phyloP scores from a whole-genome alignment of 2,888 invertebrate species.

The Chaetogeoica ovagalla region DNA sequence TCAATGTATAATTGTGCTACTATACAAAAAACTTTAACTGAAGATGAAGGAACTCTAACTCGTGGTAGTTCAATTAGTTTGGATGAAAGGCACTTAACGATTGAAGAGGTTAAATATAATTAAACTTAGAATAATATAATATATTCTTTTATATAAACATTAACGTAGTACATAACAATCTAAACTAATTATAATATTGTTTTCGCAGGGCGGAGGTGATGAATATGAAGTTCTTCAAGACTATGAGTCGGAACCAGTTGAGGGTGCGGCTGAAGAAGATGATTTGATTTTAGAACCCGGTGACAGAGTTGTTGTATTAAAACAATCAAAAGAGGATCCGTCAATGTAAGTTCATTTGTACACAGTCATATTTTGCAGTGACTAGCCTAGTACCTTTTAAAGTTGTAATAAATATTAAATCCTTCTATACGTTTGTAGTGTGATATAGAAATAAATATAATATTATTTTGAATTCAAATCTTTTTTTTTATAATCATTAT shows the following conservation, averaged over 20 bases:
- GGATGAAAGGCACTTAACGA: slow-evolving; percentile 50
- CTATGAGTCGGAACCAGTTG: slow-evolving; percentile 49
- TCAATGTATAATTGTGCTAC: slow-evolving; percentile 56
- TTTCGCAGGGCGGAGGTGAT: slow-evolving; percentile 53
- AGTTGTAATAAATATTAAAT: background rate
- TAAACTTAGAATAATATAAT: slow-evolving; percentile 20
- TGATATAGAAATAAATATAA: slow-evolving; percentile 7
- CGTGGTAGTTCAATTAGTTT: slow-evolving; percentile 58
- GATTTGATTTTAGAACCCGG: slow-evolving; percentile 53
- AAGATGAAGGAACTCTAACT: slow-evolving; percentile 58
- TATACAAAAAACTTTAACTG: slow-evolving; percentile 56
- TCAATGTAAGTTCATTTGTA: slow-evolving; percentile 54
- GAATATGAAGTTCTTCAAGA: slow-evolving; percentile 54
- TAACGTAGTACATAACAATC: background rate
- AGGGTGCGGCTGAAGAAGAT: slow-evolving; percentile 51
- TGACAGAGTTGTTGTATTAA: slow-evolving; percentile 57
- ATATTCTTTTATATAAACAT: background rate
- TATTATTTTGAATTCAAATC: background rate
- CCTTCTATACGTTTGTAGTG: background rate
- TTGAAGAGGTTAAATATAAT: slow-evolving; percentile 42
- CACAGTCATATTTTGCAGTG: background rate
- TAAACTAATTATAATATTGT: background rate
- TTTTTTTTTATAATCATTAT: slow-evolving; percentile 2
- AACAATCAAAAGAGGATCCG: slow-evolving; percentile 54
- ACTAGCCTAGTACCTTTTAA: background rate